Base-by-base conservation (phyloP, 2,113 vertebrate species). In the Grammomys dolichurus region DNA sequence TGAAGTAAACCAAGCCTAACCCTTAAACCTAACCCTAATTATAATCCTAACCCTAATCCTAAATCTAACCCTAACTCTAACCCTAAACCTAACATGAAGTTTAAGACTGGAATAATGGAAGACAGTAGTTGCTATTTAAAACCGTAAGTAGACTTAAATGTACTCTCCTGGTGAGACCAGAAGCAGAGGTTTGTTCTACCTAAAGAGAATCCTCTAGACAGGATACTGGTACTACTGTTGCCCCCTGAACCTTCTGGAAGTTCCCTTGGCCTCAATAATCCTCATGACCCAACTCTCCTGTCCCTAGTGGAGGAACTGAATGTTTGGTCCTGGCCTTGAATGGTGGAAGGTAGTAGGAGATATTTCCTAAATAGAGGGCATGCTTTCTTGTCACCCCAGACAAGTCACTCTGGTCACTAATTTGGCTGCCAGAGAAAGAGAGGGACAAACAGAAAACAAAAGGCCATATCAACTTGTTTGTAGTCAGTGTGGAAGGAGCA, bases 51-150 rank as follows among this genome's bases (percentile, higher is more conserved):
- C 67, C 31, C 22, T 65, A 65, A 26, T 9, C 63, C 22, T 65
- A 26, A 63, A 3, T 24, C 60, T 63, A 63, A 63, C 60, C 19
- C 22, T 63, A 63, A 36, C 69, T 36, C 13, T 36, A 70, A 36
- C 5, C 33, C 36, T 72, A n/a, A 17, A 17, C 70, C 5, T 72
- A 72, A 19, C 17, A 43, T n/a, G 36, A 72, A 43, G 31, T 10
- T 85, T 82, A 94, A 43, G 16, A 22, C 8, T 48, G 36, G 1
- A 36, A 48, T 58, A 91, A 70, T 26, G 33, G 70, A 54, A 94
- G 16, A 69, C 72, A 48, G 22, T 89, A 46, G 90, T 90, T 94
- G 51, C 69, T 87, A 48, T 81, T 85, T 95, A 63, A 93, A 92
- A 70, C 56, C 60, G 22, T 90, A 92, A 91, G 67, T 56, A 54